Evolutionary conservation across 2,797 vertebrate genomes (phyloP).

Genomic region (Podarcis siculus): DNA sequence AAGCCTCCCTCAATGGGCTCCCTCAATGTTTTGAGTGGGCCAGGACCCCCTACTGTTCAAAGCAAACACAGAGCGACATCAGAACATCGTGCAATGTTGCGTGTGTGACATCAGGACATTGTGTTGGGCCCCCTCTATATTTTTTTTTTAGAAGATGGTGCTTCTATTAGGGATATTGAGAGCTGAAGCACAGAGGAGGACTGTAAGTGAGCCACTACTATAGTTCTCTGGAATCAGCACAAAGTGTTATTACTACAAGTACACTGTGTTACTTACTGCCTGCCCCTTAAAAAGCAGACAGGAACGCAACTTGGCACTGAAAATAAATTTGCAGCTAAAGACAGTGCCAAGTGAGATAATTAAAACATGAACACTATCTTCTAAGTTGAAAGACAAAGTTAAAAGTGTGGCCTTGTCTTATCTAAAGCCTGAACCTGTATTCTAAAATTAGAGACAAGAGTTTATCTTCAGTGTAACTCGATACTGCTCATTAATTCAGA

Average conservation of each 20-base stretch:
- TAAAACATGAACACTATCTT: not conserved
- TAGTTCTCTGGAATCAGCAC: not conserved
- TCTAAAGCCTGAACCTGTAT: not conserved
- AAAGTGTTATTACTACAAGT: not conserved
- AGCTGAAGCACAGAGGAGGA: not conserved
- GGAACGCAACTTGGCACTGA: not conserved
- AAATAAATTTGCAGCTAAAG: not conserved
- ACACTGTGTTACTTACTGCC: not conserved
- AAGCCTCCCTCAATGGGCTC: no score
- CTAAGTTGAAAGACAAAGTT: not conserved
- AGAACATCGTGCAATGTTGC: no score
- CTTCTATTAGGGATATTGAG: not conserved
- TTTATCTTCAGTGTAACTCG: not conserved
- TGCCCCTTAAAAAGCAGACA: not conserved
- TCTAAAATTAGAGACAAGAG: not conserved
- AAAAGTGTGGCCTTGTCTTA: not conserved
- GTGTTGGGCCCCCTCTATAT: no score
- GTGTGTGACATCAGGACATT: no score
- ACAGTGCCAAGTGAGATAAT: not conserved
- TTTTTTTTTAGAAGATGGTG: no score
- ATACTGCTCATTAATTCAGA: not conserved
- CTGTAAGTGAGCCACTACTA: not conserved
- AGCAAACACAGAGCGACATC: no score
- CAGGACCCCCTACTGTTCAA: no score
- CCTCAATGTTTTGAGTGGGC: no score